These are phyloP conservation scores for Acrobasis consociella DNA, from an alignment of 2,888 invertebrate species.

Conservation along the genomic window DNA sequence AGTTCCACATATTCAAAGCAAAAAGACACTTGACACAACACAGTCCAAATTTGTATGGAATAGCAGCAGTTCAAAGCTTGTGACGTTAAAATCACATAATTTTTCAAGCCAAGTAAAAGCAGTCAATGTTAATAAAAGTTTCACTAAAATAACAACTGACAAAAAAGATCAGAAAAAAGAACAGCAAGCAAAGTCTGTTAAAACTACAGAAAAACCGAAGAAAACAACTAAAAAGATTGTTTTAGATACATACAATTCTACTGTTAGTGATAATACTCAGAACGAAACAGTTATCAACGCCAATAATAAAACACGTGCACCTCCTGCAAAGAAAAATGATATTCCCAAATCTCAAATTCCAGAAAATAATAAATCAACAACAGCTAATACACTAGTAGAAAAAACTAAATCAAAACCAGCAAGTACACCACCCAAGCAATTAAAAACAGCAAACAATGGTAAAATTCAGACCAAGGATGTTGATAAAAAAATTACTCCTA, in stretches of 20 bases:
- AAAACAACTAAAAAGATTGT: slow-evolving; percentile 6
- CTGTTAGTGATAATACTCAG: slow-evolving; percentile 13
- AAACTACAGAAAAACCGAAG: neutral
- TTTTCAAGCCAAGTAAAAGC: slow-evolving; percentile 3
- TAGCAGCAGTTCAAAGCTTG: neutral
- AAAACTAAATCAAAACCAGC: neutral
- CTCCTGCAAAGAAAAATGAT: slow-evolving; percentile 2
- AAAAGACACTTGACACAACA: neutral
- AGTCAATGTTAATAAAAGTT: slow-evolving; percentile 8
- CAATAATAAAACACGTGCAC: neutral
- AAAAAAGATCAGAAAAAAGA: neutral
- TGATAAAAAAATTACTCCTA: neutral
- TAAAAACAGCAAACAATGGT: too few relatives aligned
- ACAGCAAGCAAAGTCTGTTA: neutral
- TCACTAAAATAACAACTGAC: neutral
- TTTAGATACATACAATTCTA: slow-evolving; percentile 16
- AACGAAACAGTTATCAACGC: neutral
- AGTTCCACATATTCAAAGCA: neutral
- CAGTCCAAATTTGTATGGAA: slow-evolving; percentile 5
- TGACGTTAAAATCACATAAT: slow-evolving; percentile 8
- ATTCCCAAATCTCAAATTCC: neutral
- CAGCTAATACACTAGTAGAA: neutral
- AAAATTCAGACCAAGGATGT: neutral
- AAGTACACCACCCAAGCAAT: neutral
- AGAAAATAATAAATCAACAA: neutral